phyloP scores from a whole-genome alignment of 2,888 invertebrate genomes.

The Amphiduros pacificus region DNA sequence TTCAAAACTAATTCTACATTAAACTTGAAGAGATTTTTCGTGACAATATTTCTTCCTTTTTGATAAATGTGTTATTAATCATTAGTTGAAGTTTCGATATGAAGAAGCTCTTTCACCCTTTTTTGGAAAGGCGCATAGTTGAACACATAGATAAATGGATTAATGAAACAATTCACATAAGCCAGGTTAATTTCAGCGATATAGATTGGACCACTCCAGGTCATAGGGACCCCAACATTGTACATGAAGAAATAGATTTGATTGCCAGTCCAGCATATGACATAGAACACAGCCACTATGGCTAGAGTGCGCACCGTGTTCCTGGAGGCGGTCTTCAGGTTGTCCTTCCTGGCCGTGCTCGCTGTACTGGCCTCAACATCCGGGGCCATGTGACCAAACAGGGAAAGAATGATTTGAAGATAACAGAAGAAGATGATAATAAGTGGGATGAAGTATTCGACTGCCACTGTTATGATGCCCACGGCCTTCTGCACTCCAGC shows the following conservation, averaged over 20 bases:
- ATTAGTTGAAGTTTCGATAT: no score
- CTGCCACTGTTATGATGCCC: background rate
- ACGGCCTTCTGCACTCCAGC: background rate
- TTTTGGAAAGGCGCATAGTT: background rate
- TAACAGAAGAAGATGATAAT: background rate
- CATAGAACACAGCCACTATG: background rate
- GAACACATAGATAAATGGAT: background rate
- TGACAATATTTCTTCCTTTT: no score
- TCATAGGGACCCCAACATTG: background rate
- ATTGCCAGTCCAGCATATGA: constrained; percentile 1
- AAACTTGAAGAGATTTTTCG: no score
- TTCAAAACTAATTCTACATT: no score
- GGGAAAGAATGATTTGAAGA: no score
- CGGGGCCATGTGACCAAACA: no score
- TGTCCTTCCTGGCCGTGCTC: no score
- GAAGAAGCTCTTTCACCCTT: background rate
- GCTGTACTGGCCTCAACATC: no score
- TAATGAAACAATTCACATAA: background rate
- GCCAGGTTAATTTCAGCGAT: background rate
- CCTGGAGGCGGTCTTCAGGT: no score
- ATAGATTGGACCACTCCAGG: background rate
- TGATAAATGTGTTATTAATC: no score
- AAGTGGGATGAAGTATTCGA: background rate
- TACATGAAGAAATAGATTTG: background rate
- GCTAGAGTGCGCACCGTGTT: background rate